A percentile compares a stretch with the other conserved stretches of the same genome.
These are phyloP conservation scores for Ceyx melanurus DNA, from an alignment of 2,113 vertebrate species.

Conservation along the genomic window DNA sequence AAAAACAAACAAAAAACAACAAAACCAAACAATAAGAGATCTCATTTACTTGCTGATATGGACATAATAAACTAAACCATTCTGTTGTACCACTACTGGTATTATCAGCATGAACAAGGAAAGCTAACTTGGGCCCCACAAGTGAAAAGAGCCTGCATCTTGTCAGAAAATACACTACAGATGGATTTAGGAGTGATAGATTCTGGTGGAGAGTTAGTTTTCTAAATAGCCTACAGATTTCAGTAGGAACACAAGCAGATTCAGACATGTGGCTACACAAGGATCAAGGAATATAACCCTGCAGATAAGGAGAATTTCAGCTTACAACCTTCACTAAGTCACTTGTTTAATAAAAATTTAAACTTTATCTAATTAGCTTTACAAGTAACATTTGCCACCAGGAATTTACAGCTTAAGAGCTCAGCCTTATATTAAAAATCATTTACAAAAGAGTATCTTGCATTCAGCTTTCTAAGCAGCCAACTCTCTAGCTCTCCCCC, in stretches of 20 bases:
- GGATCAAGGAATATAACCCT: not conserved
- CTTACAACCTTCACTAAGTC: not conserved
- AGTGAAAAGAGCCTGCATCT: not conserved
- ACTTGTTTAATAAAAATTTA: slow-evolving; percentile 8
- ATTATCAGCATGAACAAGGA: not conserved
- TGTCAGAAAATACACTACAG: not conserved
- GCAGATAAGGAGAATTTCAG: not conserved
- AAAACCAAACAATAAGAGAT: not conserved
- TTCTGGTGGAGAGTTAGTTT: not conserved
- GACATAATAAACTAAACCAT: not conserved
- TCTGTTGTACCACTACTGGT: not conserved
- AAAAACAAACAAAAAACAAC: not conserved
- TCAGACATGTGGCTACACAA: not conserved
- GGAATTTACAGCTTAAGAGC: not conserved
- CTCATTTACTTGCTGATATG: not conserved
- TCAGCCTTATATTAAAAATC: slow-evolving; percentile 16
- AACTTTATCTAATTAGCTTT: not conserved
- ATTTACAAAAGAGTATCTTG: not conserved
- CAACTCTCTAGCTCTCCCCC: not conserved
- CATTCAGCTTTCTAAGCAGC: not conserved
- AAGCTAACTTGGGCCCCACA: not conserved
- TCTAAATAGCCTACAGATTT: not conserved
- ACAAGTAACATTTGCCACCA: not conserved
- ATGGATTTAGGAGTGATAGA: not conserved
- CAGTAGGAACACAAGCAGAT: not conserved